These are phyloP conservation scores for Agonum fuliginosum DNA, from an alignment of 2,888 invertebrate genomes.

Conservation along the genomic window DNA sequence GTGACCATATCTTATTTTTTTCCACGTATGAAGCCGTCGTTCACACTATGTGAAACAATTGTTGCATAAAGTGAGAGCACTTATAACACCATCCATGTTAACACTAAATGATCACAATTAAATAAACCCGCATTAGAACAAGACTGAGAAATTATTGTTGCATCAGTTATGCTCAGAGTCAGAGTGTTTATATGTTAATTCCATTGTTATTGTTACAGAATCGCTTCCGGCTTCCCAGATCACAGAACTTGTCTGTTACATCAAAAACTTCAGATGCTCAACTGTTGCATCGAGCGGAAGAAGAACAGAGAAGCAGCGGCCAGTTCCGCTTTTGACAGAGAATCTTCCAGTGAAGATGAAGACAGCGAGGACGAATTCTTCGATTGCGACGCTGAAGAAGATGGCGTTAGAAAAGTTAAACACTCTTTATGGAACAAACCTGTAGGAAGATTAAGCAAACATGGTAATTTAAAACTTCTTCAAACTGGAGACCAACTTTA, in stretches of 20 bases:
- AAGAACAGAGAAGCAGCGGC: constrained; percentile 73
- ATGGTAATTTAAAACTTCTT: constrained; percentile 80
- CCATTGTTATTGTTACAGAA: constrained; percentile 75
- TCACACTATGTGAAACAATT: not conserved
- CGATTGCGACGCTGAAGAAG: constrained; percentile 81
- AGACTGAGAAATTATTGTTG: constrained; percentile 28
- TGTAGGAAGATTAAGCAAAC: constrained; percentile 81
- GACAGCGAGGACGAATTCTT: constrained; percentile 86
- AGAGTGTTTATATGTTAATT: constrained; percentile 44
- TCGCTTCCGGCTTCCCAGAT: constrained; percentile 89
- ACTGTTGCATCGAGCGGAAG: constrained; percentile 84
- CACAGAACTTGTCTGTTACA: constrained; percentile 92
- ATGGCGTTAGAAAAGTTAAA: constrained; percentile 69
- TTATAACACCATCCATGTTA: constrained; percentile 30
- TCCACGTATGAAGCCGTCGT: not conserved
- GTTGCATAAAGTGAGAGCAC: constrained; percentile 32
- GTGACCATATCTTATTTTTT: not conserved
- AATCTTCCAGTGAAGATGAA: constrained; percentile 63
- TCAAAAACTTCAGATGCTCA: constrained; percentile 94
- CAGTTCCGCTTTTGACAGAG: constrained; percentile 63
- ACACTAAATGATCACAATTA: constrained; percentile 13
- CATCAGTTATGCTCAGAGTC: not conserved
- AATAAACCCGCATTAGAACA: constrained; percentile 26
- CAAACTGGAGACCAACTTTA: constrained; percentile 83
- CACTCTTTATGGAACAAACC: constrained; percentile 78